Conservation (phyloP, 2,888 invertebrate genomes). For the Nyleta sp. region DNA sequence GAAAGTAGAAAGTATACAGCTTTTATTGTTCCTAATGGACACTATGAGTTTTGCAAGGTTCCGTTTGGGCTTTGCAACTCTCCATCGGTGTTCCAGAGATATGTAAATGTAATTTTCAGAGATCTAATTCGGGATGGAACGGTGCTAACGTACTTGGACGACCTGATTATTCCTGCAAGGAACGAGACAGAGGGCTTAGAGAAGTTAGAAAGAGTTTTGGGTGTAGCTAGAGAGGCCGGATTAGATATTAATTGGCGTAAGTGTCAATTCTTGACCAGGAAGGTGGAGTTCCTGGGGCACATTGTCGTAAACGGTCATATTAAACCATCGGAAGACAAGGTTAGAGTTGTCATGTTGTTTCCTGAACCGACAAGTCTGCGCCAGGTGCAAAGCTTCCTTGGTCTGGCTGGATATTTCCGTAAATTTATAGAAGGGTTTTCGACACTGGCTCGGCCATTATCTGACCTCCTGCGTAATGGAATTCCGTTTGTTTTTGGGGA, state of each 20-base stretch:
- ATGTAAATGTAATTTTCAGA: not conserved
- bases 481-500: not conserved
- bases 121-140: slow-evolving; percentile 26
- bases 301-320: not conserved
- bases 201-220: slow-evolving; percentile 43
- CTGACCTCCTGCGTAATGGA: slow-evolving; percentile 12
- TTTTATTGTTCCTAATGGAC: slow-evolving; percentile 50
- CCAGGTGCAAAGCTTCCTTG: slow-evolving; percentile 22
- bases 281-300: not conserved
- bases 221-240: slow-evolving; percentile 44
- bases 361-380: not conserved
- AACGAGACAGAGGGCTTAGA: slow-evolving; percentile 26
- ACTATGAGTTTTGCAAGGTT: slow-evolving; percentile 52
- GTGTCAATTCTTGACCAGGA: slow-evolving; percentile 11
- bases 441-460: slow-evolving; percentile 7
- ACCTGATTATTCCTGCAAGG: slow-evolving; percentile 53
- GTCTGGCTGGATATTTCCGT: slow-evolving; percentile 55
- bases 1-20: slow-evolving; percentile 60
- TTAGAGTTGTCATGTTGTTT: not conserved
- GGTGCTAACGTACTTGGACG: slow-evolving; percentile 58
- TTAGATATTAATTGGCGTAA: slow-evolving; percentile 62
- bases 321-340: not conserved
- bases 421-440: slow-evolving; percentile 7
- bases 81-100: slow-evolving; percentile 35
- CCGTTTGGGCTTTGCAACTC: slow-evolving; percentile 62